Evolutionary conservation across 1,140 invertebrate species (phyloP).

Genomic region (Conus betulinus): DNA sequence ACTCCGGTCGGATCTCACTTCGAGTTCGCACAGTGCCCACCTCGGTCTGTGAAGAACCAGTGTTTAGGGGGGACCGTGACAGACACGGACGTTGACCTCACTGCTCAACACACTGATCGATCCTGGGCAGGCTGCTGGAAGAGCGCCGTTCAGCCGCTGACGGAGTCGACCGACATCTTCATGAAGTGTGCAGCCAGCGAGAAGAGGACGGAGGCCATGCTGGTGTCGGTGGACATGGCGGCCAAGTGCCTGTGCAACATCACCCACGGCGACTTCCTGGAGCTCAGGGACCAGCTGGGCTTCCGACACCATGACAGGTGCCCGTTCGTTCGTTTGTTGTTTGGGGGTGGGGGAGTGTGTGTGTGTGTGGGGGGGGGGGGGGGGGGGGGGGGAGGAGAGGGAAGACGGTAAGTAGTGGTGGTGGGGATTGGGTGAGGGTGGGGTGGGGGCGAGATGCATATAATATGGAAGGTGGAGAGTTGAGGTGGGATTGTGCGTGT

Average conservation of each 20-base stretch:
- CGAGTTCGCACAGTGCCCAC: too few species aligned
- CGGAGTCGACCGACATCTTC: slow-evolving; percentile 30
- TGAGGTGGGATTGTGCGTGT: not conserved
- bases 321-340: not conserved
- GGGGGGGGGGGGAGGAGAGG: not conserved
- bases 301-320: slow-evolving; percentile 36
- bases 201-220: not conserved
- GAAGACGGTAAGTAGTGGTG: not conserved
- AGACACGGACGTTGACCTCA: too few species aligned
- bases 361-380: too few species aligned
- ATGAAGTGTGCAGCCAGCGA: not conserved
- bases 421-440: too few species aligned
- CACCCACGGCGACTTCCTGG: slow-evolving; percentile 33
- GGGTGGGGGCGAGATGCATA: not conserved
- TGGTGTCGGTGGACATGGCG: slow-evolving; percentile 35
- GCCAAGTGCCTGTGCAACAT: slow-evolving; percentile 39
- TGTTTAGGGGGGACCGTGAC: too few species aligned
- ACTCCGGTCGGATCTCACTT: too few species aligned
- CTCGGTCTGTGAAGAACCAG: too few species aligned
- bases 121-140: slow-evolving; percentile 39
- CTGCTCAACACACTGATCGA: not conserved
- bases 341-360: too few species aligned
- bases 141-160: slow-evolving; percentile 34
- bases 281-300: slow-evolving; percentile 25
- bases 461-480: not conserved